These are phyloP conservation scores for Porites lutea DNA, from an alignment of 64 coral and sea anemone genomes.

Conservation along the genomic window DNA sequence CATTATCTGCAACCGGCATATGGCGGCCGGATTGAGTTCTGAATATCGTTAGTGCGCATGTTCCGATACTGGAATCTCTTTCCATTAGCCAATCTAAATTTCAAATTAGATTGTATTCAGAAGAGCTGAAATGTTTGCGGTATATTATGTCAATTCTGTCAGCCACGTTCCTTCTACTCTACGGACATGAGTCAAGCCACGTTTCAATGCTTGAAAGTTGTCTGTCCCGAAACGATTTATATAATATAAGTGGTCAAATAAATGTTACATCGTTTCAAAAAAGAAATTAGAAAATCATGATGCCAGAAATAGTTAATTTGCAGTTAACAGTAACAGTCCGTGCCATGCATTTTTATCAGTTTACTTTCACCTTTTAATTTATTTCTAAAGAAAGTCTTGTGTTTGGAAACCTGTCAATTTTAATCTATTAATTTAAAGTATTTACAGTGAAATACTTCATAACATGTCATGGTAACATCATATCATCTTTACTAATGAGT, in stretches of 20 bases:
- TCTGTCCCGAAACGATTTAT: neutral
- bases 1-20: too few relatives aligned
- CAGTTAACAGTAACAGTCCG: neutral
- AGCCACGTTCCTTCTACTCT: neutral
- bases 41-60: neutral
- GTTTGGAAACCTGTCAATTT: constrained; percentile 8
- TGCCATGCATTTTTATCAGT: constrained; percentile 30
- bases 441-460: neutral
- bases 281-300: neutral
- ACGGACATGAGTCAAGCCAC: neutral
- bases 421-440: neutral
- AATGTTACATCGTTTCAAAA: neutral
- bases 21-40: neutral
- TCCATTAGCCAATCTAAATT: neutral
- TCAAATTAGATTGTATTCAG: neutral
- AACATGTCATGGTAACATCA: neutral
- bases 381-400: constrained; percentile 34
- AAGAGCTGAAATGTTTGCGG: neutral
- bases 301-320: neutral
- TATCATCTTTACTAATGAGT: neutral
- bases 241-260: neutral
- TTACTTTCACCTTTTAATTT: constrained; percentile 29
- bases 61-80: neutral
- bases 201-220: neutral
- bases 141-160: neutral